phyloP scores from a whole-genome alignment of 2,888 invertebrate species.

The Conchocele bisecta region DNA sequence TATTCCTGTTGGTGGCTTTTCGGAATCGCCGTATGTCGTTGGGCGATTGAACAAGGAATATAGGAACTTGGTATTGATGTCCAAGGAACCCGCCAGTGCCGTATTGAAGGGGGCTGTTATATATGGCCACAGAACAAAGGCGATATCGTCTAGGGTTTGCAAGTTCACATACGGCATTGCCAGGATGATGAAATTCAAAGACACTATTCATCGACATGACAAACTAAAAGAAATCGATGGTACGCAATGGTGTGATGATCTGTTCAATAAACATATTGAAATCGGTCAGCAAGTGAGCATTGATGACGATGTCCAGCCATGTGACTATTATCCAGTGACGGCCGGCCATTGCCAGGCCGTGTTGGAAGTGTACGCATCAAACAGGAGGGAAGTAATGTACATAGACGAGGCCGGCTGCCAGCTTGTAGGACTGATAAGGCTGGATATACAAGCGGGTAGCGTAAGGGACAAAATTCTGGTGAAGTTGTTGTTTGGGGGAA shows the following conservation, averaged over 20 bases:
- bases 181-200: constrained; percentile 36
- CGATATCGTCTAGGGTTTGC: constrained; percentile 40
- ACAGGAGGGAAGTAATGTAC: constrained; percentile 24
- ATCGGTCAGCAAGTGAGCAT: constrained; percentile 16
- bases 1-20: neutral
- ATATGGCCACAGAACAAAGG: constrained; percentile 35
- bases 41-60: neutral
- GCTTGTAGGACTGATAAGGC: neutral
- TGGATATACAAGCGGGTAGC: neutral
- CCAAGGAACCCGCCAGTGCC: constrained; percentile 34
- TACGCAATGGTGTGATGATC: constrained; percentile 28
- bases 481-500: neutral
- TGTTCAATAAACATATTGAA: constrained; percentile 50
- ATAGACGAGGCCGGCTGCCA: constrained; percentile 15
- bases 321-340: constrained; percentile 31
- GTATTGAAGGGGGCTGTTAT: constrained; percentile 50
- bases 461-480: neutral
- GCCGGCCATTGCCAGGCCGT: constrained; percentile 26
- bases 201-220: constrained; percentile 14
- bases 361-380: constrained; percentile 38
- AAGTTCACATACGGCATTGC: constrained; percentile 53
- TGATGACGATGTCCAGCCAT: constrained; percentile 8
- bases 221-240: constrained; percentile 17
- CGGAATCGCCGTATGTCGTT: neutral
- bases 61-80: constrained; percentile 11